Conservation (phyloP, 92 coral and sea anemone species). For the Meandrina meandrites region DNA sequence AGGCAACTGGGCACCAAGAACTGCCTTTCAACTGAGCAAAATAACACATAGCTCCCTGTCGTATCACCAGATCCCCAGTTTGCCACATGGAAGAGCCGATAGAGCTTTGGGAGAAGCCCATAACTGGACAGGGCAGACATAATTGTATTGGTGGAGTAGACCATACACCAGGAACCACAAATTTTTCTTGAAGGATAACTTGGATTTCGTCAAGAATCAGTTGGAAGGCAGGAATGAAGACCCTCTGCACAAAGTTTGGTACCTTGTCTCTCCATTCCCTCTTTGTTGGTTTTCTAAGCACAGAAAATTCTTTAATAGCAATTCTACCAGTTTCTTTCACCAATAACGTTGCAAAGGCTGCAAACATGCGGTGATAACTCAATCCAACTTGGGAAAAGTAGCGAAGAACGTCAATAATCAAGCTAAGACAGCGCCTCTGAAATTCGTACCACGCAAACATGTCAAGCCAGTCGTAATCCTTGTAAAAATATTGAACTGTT, state of each 20-base stretch:
- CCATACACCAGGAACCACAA: constrained; percentile 22
- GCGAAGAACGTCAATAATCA: constrained; percentile 27
- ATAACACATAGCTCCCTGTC: constrained; percentile 52
- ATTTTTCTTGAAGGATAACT: constrained; percentile 23
- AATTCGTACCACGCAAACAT: constrained; percentile 47
- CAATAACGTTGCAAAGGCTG: no score
- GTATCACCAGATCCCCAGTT: constrained; percentile 34
- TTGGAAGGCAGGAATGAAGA: constrained; percentile 37
- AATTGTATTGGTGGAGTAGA: constrained; percentile 28
- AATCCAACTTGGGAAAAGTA: no score
- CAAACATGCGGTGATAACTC: no score
- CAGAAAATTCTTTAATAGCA: no score
- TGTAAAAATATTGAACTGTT: constrained; percentile 5
- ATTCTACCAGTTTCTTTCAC: no score
- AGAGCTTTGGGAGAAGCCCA: constrained; percentile 35
- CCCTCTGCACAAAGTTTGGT: constrained; percentile 24
- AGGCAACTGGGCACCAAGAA: constrained; percentile 42
- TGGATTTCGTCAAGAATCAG: constrained; percentile 29
- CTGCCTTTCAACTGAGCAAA: constrained; percentile 31
- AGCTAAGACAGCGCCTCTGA: constrained; percentile 37
- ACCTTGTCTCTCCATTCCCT: constrained; percentile 38
- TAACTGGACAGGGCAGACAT: constrained; percentile 45
- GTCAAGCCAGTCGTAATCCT: constrained; percentile 45
- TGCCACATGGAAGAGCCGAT: constrained; percentile 21
- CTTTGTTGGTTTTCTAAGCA: constrained; percentile 14